Evolutionary conservation across 2,888 invertebrate genomes (phyloP).

Genomic region (Cerceris ruficornis): DNA sequence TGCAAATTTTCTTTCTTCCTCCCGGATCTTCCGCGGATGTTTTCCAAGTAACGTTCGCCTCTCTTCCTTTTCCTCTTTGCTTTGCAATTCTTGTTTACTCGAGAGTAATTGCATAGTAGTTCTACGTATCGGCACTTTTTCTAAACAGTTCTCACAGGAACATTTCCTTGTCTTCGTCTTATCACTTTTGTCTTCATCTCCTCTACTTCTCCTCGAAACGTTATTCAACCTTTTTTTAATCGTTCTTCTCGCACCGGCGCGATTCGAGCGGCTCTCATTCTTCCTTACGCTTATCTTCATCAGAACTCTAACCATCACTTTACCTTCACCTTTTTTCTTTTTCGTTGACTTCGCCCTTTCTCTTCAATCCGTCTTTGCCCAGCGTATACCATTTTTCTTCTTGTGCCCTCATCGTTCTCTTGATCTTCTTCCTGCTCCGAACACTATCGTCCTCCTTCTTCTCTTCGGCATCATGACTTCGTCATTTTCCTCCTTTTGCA

Average conservation of each 20-base stretch:
- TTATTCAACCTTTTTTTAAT: too few species aligned
- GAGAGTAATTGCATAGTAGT: neutral
- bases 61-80: neutral
- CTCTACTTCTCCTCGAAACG: too few species aligned
- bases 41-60: neutral
- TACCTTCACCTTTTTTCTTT: neutral
- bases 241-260: too few species aligned
- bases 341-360: constrained; percentile 2
- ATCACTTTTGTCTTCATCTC: too few species aligned
- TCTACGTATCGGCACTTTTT: neutral
- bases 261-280: too few species aligned
- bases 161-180: too few species aligned
- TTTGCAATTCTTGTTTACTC: neutral
- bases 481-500: too few species aligned
- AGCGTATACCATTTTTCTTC: neutral
- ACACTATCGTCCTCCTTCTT: neutral
- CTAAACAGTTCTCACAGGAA: neutral
- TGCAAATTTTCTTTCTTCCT: neutral
- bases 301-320: neutral
- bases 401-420: constrained; percentile 6
- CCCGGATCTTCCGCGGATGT: too few species aligned
- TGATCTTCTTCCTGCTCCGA: constrained; percentile 5
- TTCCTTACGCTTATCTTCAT: too few species aligned
- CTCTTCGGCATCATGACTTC: too few species aligned
- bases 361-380: constrained; percentile 12